Evolutionary conservation across 2,113 vertebrate genomes (phyloP).

Genomic region (Bothrops jararaca): DNA sequence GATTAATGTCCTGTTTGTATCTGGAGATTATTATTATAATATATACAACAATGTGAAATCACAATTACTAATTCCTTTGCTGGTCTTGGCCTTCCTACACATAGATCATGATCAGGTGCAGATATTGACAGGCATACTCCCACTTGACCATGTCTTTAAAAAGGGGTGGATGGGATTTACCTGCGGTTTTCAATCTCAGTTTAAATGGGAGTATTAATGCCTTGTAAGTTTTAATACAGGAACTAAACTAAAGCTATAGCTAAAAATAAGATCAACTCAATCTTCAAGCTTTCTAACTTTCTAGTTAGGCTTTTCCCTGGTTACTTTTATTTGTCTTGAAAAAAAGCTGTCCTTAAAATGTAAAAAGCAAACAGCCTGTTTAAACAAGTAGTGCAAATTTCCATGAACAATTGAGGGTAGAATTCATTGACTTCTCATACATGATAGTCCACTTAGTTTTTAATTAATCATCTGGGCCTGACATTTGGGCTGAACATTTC

Average conservation of each 20-base stretch:
- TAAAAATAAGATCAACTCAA: neutral
- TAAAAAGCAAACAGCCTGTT: neutral
- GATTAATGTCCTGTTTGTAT: neutral
- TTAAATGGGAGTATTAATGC: neutral
- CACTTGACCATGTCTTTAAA: neutral
- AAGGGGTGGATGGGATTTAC: neutral
- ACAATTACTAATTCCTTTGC: neutral
- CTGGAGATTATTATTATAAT: neutral
- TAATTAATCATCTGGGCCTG: neutral
- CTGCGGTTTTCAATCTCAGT: neutral
- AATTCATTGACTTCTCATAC: neutral
- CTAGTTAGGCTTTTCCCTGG: neutral
- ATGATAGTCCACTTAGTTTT: neutral
- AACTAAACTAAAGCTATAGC: neutral
- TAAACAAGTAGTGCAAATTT: neutral
- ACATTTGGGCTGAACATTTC: neutral
- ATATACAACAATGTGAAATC: neutral
- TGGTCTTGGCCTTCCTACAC: neutral
- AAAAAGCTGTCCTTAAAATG: neutral
- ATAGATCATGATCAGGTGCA: neutral
- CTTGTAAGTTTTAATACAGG: neutral
- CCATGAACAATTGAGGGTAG: neutral
- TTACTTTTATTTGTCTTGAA: neutral
- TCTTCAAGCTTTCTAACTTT: neutral
- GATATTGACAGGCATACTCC: neutral